phyloP scores from a whole-genome alignment of 2,797 vertebrate species.

The Stomatorhinus walkeri region DNA sequence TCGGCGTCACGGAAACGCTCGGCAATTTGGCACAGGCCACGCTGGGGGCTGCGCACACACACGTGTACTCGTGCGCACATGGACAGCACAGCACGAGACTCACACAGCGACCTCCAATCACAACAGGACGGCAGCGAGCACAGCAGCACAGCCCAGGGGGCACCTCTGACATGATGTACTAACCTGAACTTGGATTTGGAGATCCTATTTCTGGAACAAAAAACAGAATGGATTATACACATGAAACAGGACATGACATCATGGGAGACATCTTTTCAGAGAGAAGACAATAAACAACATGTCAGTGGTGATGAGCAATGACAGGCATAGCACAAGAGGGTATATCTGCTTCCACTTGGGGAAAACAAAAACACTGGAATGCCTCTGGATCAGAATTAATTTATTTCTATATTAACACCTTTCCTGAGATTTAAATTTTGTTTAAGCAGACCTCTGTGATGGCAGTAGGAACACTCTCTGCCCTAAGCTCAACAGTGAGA shows the following conservation, averaged over 20 bases:
- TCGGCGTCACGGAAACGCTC: background rate
- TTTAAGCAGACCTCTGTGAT: background rate
- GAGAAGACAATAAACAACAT: slow-evolving; percentile 19
- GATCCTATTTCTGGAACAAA: slow-evolving; percentile 97
- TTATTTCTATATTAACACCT: background rate
- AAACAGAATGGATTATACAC: slow-evolving; percentile 79
- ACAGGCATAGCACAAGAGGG: slow-evolving; percentile 8
- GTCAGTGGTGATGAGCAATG: slow-evolving; percentile 18
- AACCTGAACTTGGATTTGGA: slow-evolving; percentile 99
- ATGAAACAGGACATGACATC: slow-evolving; percentile 58
- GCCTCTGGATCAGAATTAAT: background rate
- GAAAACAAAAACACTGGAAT: background rate
- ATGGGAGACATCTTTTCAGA: slow-evolving; percentile 46
- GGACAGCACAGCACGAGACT: slow-evolving; percentile 16
- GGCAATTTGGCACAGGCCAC: background rate
- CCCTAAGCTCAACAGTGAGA: background rate
- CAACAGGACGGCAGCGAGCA: slow-evolving; percentile 11
- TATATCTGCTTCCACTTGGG: background rate
- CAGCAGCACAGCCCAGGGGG: background rate
- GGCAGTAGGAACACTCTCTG: background rate
- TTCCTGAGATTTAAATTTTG: background rate
- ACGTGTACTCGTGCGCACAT: background rate
- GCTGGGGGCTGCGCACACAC: background rate
- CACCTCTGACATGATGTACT: slow-evolving; percentile 60
- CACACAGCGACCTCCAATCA: slow-evolving; percentile 20